Conservation (phyloP, 2,797 vertebrate species). For the Phataginus tetradactyla region DNA sequence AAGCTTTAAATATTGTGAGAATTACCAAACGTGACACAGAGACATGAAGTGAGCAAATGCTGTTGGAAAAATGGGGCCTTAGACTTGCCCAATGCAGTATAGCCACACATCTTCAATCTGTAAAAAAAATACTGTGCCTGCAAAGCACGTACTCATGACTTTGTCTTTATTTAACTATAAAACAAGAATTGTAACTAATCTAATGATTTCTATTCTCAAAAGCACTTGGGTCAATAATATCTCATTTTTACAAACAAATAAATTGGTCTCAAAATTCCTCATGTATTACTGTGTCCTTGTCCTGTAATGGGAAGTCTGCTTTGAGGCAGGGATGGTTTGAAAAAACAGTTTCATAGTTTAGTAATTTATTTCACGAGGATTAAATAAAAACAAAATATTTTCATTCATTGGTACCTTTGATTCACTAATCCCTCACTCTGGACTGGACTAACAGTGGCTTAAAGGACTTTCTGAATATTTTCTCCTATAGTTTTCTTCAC, state of each 20-base stretch:
- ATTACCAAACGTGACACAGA: too few relatives aligned
- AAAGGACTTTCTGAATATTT: not conserved
- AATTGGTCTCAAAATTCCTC: not conserved
- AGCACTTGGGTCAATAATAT: not conserved
- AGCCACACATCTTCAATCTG: too few relatives aligned
- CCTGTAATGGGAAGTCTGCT: not conserved
- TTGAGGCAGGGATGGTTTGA: not conserved
- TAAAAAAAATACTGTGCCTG: too few relatives aligned
- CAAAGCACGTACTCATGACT: not conserved
- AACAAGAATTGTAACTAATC: not conserved
- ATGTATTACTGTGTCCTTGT: not conserved
- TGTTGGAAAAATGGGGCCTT: too few relatives aligned
- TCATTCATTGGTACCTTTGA: not conserved
- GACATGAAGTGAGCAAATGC: too few relatives aligned
- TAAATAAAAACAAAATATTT: not conserved
- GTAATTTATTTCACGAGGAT: not conserved
- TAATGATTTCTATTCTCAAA: not conserved
- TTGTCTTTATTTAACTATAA: not conserved
- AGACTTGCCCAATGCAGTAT: too few relatives aligned
- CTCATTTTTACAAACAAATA: not conserved
- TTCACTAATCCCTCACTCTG: not conserved
- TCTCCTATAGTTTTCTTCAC: not conserved
- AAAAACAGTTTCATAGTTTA: not conserved
- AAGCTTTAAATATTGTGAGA: too few relatives aligned
- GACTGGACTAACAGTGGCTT: not conserved